Percentiles rank a stretch among this genome's conserved stretches.
Evolutionary conservation across 2,888 invertebrate genomes (phyloP).

Genomic region (Pseudolycoriella hygida): DNA sequence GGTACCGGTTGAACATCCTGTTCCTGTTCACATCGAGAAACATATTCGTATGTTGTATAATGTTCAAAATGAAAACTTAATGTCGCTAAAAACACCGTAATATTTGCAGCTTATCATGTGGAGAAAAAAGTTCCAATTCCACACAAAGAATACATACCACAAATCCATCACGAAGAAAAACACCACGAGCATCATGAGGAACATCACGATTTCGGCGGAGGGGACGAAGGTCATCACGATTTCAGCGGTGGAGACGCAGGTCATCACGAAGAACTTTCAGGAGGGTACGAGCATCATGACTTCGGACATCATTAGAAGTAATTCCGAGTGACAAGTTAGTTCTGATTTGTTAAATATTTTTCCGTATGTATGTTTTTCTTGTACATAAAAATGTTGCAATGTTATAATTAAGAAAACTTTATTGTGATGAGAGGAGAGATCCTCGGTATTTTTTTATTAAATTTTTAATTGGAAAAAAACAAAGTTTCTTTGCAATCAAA

Average conservation of each 20-base stretch:
- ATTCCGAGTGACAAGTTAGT: too few species aligned
- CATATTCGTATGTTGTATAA: slow-evolving; percentile 30
- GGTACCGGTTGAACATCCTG: slow-evolving; percentile 42
- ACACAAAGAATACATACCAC: slow-evolving; percentile 33
- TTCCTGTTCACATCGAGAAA: slow-evolving; percentile 46
- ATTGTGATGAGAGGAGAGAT: too few species aligned
- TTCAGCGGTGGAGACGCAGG: not conserved
- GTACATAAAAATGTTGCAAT: too few species aligned
- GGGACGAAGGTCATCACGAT: slow-evolving; percentile 17
- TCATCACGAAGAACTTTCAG: not conserved
- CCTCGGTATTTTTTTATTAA: too few species aligned
- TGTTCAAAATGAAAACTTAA: too few species aligned
- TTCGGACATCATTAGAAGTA: not conserved
- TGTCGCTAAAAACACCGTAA: too few species aligned
- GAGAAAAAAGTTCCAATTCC: slow-evolving; percentile 39
- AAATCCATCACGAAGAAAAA: slow-evolving; percentile 39
- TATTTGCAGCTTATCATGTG: slow-evolving; percentile 34
- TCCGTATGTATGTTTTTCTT: too few species aligned
- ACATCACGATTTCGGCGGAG: slow-evolving; percentile 41
- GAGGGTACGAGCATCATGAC: not conserved
- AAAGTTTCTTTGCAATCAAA: too few species aligned
- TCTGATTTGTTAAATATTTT: too few species aligned
- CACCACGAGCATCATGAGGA: slow-evolving; percentile 39
- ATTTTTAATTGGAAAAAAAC: too few species aligned
- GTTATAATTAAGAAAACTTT: too few species aligned